Percentiles rank a stretch among this genome's conserved stretches.
These are phyloP conservation scores for Eumerus sabulonum DNA, from an alignment of 2,888 invertebrate genomes.

Conservation along the genomic window DNA sequence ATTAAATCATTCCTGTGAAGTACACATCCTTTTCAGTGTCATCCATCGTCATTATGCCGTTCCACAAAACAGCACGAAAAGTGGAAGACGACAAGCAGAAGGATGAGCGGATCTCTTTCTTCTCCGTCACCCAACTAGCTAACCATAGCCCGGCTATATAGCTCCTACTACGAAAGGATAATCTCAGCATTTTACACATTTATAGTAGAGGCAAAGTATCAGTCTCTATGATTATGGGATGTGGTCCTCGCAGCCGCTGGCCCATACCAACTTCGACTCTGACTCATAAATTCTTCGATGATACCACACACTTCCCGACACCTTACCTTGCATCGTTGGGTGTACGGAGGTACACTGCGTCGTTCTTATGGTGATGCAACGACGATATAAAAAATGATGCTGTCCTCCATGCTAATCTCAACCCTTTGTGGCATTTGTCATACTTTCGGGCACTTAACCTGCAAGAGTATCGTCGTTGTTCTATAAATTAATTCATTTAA, in stretches of 20 bases:
- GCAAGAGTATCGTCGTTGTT: conserved; percentile 32
- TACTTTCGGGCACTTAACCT: conserved; percentile 67
- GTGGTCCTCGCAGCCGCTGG: conserved; percentile 13
- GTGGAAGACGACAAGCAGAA: not conserved
- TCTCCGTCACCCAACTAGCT: conserved; percentile 17
- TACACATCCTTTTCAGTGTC: conserved; percentile 70
- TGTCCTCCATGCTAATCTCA: conserved; percentile 64
- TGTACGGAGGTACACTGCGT: too few relatives aligned
- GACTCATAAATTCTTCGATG: conserved; percentile 61
- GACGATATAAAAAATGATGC: conserved; percentile 64
- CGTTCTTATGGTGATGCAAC: too few relatives aligned
- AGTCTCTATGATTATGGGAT: conserved; percentile 48
- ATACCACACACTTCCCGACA: conserved; percentile 60
- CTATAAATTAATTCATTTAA: conserved; percentile 65
- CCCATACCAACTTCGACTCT: conserved; percentile 7
- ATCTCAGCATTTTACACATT: conserved; percentile 49
- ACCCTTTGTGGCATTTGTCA: conserved; percentile 66
- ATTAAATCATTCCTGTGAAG: conserved; percentile 71
- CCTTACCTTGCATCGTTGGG: conserved; percentile 55
- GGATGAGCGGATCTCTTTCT: too few relatives aligned
- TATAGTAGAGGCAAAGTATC: not conserved
- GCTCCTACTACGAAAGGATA: conserved; percentile 29
- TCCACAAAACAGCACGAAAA: conserved; percentile 19
- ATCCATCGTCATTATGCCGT: conserved; percentile 70
- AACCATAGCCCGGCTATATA: conserved; percentile 35